A percentile compares a stretch with the other conserved stretches of the same genome.
These are phyloP conservation scores for Anas capensis DNA, from an alignment of 2,797 vertebrate genomes.

Conservation along the genomic window DNA sequence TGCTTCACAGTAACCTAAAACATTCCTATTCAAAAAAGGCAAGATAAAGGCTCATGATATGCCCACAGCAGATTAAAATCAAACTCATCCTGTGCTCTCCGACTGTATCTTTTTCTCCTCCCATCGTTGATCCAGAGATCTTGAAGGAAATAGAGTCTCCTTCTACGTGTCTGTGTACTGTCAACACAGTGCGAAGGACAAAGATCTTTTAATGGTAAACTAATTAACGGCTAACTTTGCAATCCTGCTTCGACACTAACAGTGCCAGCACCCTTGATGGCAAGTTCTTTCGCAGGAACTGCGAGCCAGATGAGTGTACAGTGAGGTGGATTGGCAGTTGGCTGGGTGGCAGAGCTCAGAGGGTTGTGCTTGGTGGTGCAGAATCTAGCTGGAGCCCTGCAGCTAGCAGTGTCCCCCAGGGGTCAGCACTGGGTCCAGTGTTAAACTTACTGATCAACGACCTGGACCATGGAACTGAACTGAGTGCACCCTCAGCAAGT, in stretches of 20 bases:
- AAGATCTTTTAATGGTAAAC: conserved; percentile 53
- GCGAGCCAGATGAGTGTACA: no score
- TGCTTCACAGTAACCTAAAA: not conserved
- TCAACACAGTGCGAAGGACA: not conserved
- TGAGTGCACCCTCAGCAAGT: no score
- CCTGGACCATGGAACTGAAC: no score
- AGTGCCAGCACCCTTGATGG: not conserved
- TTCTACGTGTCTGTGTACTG: not conserved
- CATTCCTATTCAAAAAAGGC: not conserved
- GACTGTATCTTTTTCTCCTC: not conserved
- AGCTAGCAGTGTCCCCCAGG: no score
- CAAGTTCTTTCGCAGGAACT: not conserved
- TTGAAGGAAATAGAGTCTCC: not conserved
- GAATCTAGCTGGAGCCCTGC: no score
- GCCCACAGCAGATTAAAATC: not conserved
- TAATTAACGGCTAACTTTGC: not conserved
- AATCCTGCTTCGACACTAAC: not conserved
- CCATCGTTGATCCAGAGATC: not conserved
- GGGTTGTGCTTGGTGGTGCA: no score
- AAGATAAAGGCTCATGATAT: not conserved
- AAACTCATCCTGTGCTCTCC: not conserved
- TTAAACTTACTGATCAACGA: no score
- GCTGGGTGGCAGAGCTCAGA: no score
- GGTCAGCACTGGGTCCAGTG: no score
- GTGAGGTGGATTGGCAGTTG: no score